Evolutionary conservation across 2,797 vertebrate species (phyloP).

Genomic region (Heterohyrax brucei): DNA sequence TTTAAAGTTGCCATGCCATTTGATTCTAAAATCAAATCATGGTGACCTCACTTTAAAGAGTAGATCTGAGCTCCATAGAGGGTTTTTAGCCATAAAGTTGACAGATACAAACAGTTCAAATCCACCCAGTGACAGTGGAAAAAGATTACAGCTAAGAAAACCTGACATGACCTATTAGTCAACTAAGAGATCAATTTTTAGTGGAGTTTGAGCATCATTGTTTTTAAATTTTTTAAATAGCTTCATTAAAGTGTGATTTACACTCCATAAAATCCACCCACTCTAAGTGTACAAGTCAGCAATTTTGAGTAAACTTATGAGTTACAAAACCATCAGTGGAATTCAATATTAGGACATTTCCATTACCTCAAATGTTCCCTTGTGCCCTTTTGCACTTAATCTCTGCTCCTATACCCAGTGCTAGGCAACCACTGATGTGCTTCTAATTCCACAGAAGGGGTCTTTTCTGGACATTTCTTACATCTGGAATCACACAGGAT

Average conservation of each 20-base stretch:
- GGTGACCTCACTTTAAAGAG: neutral
- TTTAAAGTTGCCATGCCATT: neutral
- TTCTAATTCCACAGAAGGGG: neutral
- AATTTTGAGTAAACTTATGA: constrained; percentile 2
- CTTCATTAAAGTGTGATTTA: constrained; percentile 32
- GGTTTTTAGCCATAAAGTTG: neutral
- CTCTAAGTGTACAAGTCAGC: neutral
- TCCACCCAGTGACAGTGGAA: neutral
- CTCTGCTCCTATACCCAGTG: neutral
- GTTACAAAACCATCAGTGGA: neutral
- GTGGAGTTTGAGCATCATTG: neutral
- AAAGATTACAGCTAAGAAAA: neutral
- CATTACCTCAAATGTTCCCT: neutral
- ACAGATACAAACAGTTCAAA: neutral
- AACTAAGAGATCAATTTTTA: neutral
- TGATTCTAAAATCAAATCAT: neutral
- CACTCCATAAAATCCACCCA: neutral
- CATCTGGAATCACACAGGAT: neutral
- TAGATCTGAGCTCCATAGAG: neutral
- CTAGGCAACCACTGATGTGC: neutral
- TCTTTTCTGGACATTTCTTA: neutral
- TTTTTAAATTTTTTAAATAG: constrained; percentile 33
- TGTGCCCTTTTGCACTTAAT: neutral
- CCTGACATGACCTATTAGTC: neutral
- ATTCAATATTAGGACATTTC: neutral